These are phyloP conservation scores for Alectoris magna DNA, from an alignment of 2,797 vertebrate species.

Conservation along the genomic window DNA sequence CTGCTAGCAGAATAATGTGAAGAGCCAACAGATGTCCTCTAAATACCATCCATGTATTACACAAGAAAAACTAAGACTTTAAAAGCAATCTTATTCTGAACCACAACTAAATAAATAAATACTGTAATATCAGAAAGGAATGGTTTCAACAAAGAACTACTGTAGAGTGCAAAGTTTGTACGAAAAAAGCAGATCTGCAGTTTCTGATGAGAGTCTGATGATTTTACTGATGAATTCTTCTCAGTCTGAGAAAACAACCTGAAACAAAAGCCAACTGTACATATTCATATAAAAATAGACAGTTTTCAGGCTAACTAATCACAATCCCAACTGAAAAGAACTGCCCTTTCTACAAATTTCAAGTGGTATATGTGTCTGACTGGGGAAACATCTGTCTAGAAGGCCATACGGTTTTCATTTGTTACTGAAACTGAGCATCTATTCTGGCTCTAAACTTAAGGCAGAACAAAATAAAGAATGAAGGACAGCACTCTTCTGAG, in stretches of 20 bases:
- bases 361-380: neutral
- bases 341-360: neutral
- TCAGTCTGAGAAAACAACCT: neutral
- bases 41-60: neutral
- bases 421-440: neutral
- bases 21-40: neutral
- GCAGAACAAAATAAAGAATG: neutral
- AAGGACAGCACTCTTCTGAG: neutral
- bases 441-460: neutral
- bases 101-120: neutral
- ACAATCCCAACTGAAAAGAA: neutral
- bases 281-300: neutral
- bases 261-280: neutral
- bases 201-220: neutral
- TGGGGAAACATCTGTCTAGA: neutral
- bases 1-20: neutral
- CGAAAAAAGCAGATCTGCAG: neutral
- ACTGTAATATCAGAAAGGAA: neutral
- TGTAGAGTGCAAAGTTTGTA: neutral
- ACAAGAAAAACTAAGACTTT: neutral
- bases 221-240: neutral
- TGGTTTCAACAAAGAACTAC: neutral
- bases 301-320: neutral
- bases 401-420: neutral
- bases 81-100: neutral